A percentile compares a stretch with the other conserved stretches of the same genome.
Conservation (phyloP, 2,113 vertebrate genomes). For the Phasianus colchicus region DNA sequence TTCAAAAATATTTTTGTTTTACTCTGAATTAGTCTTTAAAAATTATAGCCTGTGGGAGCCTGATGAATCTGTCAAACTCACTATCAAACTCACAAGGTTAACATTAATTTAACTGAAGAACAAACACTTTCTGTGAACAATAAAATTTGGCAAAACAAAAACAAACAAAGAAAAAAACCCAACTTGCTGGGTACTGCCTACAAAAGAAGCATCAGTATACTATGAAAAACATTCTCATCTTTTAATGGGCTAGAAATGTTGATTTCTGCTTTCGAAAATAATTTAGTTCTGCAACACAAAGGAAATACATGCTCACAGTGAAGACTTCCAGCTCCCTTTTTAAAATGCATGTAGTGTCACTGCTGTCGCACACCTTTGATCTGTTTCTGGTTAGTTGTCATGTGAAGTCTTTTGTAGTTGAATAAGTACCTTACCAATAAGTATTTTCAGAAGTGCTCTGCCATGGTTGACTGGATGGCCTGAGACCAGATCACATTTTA, state of each 20-base stretch:
- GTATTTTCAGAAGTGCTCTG: not conserved
- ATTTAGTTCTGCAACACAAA: not conserved
- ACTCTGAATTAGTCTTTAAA: not conserved
- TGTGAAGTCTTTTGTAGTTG: not conserved
- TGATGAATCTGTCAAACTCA: not conserved
- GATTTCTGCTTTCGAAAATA: not conserved
- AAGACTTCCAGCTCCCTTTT: not conserved
- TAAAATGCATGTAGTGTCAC: not conserved
- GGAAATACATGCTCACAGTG: not conserved
- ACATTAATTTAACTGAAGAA: not conserved
- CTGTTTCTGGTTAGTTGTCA: not conserved
- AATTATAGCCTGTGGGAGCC: not conserved
- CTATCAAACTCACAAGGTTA: not conserved
- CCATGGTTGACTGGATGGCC: not conserved
- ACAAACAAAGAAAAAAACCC: too few species aligned
- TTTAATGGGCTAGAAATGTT: not conserved
- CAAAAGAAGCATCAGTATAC: not conserved
- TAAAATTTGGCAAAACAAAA: not conserved
- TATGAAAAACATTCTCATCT: not conserved
- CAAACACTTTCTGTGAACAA: not conserved
- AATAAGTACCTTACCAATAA: not conserved
- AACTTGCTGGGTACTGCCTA: not conserved
- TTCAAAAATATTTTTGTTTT: not conserved
- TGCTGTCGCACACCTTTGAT: conserved; percentile 16
- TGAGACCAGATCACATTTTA: not conserved